These are phyloP conservation scores for Rostratula benghalensis DNA, from an alignment of 2,113 vertebrate species.

Conservation along the genomic window DNA sequence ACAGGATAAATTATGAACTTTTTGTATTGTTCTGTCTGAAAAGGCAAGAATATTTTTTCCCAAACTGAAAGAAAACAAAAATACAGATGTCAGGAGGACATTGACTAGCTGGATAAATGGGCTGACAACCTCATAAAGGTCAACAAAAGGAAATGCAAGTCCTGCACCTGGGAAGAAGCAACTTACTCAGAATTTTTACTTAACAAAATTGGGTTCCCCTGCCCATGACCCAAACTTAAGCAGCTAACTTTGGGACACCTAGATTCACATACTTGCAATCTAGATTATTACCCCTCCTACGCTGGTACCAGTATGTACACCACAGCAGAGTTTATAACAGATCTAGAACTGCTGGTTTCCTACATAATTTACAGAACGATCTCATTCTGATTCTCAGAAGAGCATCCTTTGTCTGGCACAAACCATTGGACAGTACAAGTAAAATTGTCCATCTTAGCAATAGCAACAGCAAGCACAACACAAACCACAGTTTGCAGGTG, in stretches of 20 bases:
- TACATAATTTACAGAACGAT: background rate
- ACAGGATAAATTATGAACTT: background rate
- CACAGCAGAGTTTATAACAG: background rate
- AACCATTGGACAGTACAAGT: background rate
- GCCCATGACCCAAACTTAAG: background rate
- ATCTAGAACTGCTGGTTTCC: background rate
- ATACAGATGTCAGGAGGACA: background rate
- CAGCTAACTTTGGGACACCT: background rate
- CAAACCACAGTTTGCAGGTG: background rate
- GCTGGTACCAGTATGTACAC: accelerated
- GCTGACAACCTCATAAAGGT: background rate
- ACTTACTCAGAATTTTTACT: background rate
- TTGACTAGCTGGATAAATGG: background rate
- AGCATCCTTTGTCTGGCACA: background rate
- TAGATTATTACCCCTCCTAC: background rate
- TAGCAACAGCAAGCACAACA: background rate
- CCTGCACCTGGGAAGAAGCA: background rate
- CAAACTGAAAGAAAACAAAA: background rate
- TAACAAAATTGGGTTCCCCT: background rate
- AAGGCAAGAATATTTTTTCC: background rate
- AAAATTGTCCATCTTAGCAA: background rate
- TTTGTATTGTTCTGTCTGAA: background rate
- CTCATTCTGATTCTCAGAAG: background rate
- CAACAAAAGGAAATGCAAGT: background rate
- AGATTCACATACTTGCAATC: background rate